Evolutionary conservation across 2,113 vertebrate species (phyloP).

Genomic region (Aplodontia rufa): DNA sequence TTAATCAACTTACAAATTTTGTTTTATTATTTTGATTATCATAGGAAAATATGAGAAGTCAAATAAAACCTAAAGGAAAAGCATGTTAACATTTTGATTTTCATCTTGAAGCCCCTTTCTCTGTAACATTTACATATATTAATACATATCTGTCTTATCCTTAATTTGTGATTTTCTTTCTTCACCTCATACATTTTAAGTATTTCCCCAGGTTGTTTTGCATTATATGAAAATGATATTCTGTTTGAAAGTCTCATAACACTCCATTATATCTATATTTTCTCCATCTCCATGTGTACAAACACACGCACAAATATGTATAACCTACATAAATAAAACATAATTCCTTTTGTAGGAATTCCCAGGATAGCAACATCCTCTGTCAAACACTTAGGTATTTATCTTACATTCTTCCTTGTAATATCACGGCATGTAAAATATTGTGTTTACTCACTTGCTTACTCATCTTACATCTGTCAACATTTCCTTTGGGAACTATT

Average conservation of each 20-base stretch:
- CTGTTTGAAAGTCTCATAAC: background rate
- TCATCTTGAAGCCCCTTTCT: background rate
- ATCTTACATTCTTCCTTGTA: background rate
- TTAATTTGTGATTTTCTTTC: background rate
- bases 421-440: background rate
- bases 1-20: background rate
- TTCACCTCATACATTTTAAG: background rate
- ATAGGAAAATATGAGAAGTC: background rate
- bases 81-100: background rate
- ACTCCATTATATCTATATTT: background rate
- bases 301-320: background rate
- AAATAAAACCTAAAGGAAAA: background rate
- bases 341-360: background rate
- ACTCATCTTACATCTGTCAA: background rate
- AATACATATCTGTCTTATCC: background rate
- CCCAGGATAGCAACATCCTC: background rate
- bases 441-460: background rate
- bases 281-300: background rate
- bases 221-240: background rate
- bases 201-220: background rate
- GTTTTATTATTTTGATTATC: no score
- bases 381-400: background rate
- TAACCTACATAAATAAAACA: background rate
- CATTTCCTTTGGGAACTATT: background rate
- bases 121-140: background rate